A percentile compares a stretch with the other conserved stretches of the same genome.
Evolutionary conservation across 1,140 invertebrate genomes (phyloP).

Genomic region (Neuroterus valhalla): DNA sequence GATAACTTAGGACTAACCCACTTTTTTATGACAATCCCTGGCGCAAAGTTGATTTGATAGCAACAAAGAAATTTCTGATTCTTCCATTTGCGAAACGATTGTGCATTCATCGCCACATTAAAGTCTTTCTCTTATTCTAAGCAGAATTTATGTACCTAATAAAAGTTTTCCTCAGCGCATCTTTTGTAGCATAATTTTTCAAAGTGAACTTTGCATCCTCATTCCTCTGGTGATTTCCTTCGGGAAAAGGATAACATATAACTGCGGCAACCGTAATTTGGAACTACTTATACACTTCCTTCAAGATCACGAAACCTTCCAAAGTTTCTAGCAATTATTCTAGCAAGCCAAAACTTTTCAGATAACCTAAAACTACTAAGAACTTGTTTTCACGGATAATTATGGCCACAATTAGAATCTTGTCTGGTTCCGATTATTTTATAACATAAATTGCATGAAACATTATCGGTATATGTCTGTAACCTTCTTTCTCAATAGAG

Average conservation of each 20-base stretch:
- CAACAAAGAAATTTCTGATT: no score
- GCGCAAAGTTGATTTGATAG: no score
- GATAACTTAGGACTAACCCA: no score
- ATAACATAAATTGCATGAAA: no score
- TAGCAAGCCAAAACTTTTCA: slow-evolving; percentile 6
- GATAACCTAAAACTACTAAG: slow-evolving; percentile 11
- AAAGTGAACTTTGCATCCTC: background rate
- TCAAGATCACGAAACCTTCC: slow-evolving; percentile 3
- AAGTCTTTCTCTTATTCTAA: no score
- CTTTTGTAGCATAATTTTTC: background rate
- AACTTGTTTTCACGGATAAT: slow-evolving; percentile 4
- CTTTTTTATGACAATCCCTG: no score
- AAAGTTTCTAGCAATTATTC: slow-evolving; percentile 19
- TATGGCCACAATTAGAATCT: background rate
- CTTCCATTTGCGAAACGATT: no score
- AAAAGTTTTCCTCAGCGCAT: background rate
- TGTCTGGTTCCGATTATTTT: no score
- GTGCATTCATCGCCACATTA: no score
- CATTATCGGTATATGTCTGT: no score
- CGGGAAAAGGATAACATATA: slow-evolving; percentile 3
- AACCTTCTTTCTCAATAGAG: no score
- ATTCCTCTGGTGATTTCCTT: slow-evolving; percentile 11
- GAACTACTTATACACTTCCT: slow-evolving; percentile 22
- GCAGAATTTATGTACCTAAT: background rate
- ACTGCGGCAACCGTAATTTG: slow-evolving; percentile 6